phyloP scores from a whole-genome alignment of 1,140 invertebrate species.

The Anastrepha obliqua region DNA sequence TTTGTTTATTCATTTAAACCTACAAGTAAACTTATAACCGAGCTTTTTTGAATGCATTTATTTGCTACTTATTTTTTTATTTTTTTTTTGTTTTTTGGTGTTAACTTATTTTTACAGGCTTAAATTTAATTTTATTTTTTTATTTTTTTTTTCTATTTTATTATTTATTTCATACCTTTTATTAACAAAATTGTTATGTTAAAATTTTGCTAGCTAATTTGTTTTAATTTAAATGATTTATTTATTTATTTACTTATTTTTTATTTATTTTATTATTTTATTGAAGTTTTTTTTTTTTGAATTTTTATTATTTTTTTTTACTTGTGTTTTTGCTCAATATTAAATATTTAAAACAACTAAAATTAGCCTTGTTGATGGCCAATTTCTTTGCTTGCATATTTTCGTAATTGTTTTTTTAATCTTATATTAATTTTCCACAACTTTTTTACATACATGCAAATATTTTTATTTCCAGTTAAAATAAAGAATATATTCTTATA shows the following conservation, averaged over 20 bases:
- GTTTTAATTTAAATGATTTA: neutral
- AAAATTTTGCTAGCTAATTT: constrained; percentile 47
- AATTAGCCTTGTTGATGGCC: no score
- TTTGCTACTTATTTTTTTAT: neutral
- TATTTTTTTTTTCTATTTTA: neutral
- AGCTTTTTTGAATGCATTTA: constrained; percentile 6
- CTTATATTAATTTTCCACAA: no score
- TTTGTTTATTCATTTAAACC: constrained; percentile 7
- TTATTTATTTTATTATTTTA: neutral
- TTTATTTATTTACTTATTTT: neutral
- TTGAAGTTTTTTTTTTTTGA: neutral
- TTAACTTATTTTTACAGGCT: constrained; percentile 4
- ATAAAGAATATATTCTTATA: no score
- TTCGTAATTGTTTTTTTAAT: neutral
- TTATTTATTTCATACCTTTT: neutral
- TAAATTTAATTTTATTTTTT: no score
- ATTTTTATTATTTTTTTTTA: neutral
- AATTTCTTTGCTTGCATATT: neutral
- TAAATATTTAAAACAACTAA: neutral
- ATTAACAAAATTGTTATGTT: constrained; percentile 10
- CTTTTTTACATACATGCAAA: no score
- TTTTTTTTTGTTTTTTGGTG: neutral
- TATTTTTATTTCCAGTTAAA: no score
- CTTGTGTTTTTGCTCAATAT: neutral
- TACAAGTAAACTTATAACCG: constrained; percentile 48